Evolutionary conservation across 2,797 vertebrate species (phyloP).

Genomic region (Graptemys geographica): DNA sequence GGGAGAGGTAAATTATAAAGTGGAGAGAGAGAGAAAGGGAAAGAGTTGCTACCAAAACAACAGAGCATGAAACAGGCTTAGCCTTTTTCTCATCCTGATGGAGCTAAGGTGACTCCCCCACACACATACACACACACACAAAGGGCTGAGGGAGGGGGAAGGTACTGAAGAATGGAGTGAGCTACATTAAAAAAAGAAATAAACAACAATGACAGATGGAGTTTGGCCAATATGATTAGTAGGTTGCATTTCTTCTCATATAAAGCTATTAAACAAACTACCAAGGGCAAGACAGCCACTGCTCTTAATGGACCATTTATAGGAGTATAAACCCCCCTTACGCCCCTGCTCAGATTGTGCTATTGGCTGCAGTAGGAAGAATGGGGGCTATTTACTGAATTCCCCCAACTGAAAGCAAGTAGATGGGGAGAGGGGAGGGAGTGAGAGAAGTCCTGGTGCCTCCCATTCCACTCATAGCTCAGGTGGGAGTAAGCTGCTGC

Average conservation of each 20-base stretch:
- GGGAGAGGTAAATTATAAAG: background rate
- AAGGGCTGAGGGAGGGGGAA: background rate
- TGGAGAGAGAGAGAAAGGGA: background rate
- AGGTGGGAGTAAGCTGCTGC: background rate
- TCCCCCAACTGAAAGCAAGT: background rate
- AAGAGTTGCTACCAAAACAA: background rate
- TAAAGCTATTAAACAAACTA: fast-evolving
- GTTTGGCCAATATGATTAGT: background rate
- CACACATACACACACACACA: background rate
- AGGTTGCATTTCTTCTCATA: background rate
- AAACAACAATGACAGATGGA: background rate
- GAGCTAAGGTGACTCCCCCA: background rate
- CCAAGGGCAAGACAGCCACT: background rate
- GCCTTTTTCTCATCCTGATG: background rate
- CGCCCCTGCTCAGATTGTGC: background rate
- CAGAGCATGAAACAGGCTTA: fast-evolving
- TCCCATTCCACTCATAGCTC: background rate
- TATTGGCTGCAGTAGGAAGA: background rate
- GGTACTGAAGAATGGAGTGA: background rate
- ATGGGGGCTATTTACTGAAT: background rate
- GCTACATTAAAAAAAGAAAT: background rate
- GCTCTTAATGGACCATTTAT: background rate
- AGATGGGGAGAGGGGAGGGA: background rate
- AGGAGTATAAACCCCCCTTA: background rate
- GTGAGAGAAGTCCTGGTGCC: background rate